Evolutionary conservation across 2,113 vertebrate species (phyloP), one percentile per base, ranked within the genome.

Genomic region (Sterrhoptilus dennistouni): DNA sequence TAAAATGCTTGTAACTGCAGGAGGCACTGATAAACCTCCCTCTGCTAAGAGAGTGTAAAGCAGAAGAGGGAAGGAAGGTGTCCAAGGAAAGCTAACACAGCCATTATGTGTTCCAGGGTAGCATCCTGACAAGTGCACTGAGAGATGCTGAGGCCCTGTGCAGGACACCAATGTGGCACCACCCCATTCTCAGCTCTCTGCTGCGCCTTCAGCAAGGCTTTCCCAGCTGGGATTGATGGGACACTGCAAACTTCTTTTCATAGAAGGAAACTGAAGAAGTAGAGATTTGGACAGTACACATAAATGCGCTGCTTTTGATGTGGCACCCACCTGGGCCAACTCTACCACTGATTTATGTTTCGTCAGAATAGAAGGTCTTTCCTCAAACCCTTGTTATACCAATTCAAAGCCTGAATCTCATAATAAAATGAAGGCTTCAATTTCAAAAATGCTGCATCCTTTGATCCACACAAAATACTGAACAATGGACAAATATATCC

Each of bases 181-280:
- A 3, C 45, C 17, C 2, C 0, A 1, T 16, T 3, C 8, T n/a
- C 5, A 2, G 71, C 29, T 59, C 29, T 24, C 56, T 49, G 31
- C 64, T 61, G 31, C 20, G 24, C 2, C 6, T 22, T 40, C 42
- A 18, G 11, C 0, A 0, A 69, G 14, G 24, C 0, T 35, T 74
- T 81, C 35, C 50, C 10, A 4, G 23, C 6, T 1, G 2, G 14
- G 7, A 68, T 12, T 29, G 23, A 56, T 11, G 19, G 12, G 18
- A 69, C 60, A 70, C 36, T 2, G 1, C 9, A 40, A 80, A 38
- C 35, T 47, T 50, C 16, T 66, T 35, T 47, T 33, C 27, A n/a
- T 0, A 33, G 42, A 38, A 56, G 15, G 29, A 56, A 89, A 77
- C 11, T 17, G 14, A 28, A n/a, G 24, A 68, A 64, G 25, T 20